phyloP scores from a whole-genome alignment of 2,888 invertebrate species.

The Drosophila meridiana region DNA sequence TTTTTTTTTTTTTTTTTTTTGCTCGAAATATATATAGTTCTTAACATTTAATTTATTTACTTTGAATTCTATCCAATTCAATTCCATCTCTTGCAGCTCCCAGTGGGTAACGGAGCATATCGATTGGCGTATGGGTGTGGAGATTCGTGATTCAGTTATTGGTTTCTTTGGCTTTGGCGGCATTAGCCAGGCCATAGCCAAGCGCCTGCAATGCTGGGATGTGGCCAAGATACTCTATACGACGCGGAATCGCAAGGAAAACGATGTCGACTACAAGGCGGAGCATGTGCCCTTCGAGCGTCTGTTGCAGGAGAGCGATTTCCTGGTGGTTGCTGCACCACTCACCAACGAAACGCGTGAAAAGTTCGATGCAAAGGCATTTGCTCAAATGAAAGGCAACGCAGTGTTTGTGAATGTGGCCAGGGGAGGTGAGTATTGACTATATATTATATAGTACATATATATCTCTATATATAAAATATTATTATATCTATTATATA shows the following conservation, averaged over 20 bases:
- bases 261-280: conserved; percentile 89
- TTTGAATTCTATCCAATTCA: background rate
- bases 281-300: conserved; percentile 89
- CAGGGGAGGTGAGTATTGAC: conserved; percentile 87
- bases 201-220: conserved; percentile 91
- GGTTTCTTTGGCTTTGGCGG: conserved; percentile 94
- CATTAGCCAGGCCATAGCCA: conserved; percentile 92
- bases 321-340: conserved; percentile 92
- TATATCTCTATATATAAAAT: background rate
- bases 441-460: background rate
- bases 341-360: conserved; percentile 91
- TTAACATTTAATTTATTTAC: too few species aligned
- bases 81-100: conserved; percentile 85
- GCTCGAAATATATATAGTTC: background rate
- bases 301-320: conserved; percentile 92
- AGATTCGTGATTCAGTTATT: conserved; percentile 91
- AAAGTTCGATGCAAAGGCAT: conserved; percentile 91
- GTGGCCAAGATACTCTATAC: conserved; percentile 90
- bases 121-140: conserved; percentile 92
- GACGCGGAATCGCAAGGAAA: conserved; percentile 88
- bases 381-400: conserved; percentile 93
- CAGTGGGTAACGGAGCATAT: conserved; percentile 89
- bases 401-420: conserved; percentile 96
- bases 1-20: background rate
- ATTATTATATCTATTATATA: background rate